Evolutionary conservation across 2,113 vertebrate species (phyloP), one percentile per base, ranked within the genome.

Genomic region (Oophaga pumilio): DNA sequence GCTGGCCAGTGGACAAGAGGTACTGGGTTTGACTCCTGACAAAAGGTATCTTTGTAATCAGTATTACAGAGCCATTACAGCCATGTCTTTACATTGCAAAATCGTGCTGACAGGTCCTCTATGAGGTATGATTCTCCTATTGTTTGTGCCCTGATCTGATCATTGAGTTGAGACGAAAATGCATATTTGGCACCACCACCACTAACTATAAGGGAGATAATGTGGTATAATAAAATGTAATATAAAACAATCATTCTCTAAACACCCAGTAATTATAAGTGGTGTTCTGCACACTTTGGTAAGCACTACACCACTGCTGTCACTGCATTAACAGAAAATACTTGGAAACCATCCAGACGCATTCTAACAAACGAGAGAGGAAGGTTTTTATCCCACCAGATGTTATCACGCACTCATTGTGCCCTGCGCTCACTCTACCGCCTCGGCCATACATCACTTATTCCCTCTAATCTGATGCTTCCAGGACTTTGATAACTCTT

Each of bases 351-450:
- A 59, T 85, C 60, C 68, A 49, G 56, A 20, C 24, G 28, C 56
- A 13, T 6, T 74, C 73, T 62, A 26, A 59, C 50, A 64, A 85
- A 85, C 22, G 76, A 9, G 33, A 85, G 57, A 24, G 49, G 43
- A 77, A 73, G 52, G 73, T 20, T 76, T 43, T 76, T 64, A 62
- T 76, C 59, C 73, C 20, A 24, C 62, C 83, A 85, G 73, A 77
- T 85, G 50, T 22, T 77, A 77, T 85, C 84, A 74, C 73, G 52
- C 52, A 85, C 64, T 52, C 84, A 60, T 76, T 76, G 73, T 85
- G 49, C 57, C 33, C 60, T 8, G 28, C 50, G 22, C 56, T 22
- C 53, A 20, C 82, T 57, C 52, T 26, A 24, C 76, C 57, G 22
- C 62, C 62, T 28, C 52, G 1, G 22, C 50, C 24, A 53, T 73